Conservation (phyloP, 2,888 invertebrate species). For the Agonopterix alstromeriana region DNA sequence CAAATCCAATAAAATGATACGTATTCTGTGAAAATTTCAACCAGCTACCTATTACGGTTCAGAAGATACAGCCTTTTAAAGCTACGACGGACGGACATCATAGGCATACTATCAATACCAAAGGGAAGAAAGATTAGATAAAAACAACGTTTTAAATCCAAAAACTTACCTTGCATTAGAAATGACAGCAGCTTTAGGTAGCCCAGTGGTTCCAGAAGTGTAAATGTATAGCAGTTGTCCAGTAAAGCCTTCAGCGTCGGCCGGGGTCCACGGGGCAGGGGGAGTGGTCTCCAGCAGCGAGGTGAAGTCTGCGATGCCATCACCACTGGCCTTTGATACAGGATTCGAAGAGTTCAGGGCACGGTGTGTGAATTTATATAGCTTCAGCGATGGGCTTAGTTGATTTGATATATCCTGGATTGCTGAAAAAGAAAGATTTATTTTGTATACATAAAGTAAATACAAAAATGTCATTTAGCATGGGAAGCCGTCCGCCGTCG, state of each 20-base stretch:
- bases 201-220: constrained; percentile 98
- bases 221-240: constrained; percentile 96
- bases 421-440: constrained; percentile 65
- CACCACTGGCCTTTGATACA: constrained; percentile 34
- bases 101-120: too few relatives aligned
- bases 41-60: too few relatives aligned
- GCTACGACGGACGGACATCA: too few relatives aligned
- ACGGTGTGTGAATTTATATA: constrained; percentile 78
- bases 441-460: not conserved
- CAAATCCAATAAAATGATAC: too few relatives aligned
- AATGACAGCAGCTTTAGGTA: constrained; percentile 98
- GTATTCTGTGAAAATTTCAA: too few relatives aligned
- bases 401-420: constrained; percentile 82
- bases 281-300: constrained; percentile 75
- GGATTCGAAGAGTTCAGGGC: constrained; percentile 31
- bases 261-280: constrained; percentile 71
- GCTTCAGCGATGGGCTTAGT: constrained; percentile 79
- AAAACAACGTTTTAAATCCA: too few relatives aligned
- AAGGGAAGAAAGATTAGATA: too few relatives aligned
- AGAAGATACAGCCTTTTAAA: too few relatives aligned
- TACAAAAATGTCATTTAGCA: too few relatives aligned
- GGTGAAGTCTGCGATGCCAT: constrained; percentile 76
- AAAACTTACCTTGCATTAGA: constrained; percentile 87
- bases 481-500: too few relatives aligned
- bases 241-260: constrained; percentile 80